Conservation (phyloP, 30 jellyfish, hydroid and myxozoan genomes). For the Hydractinia symbiolongicarpus region DNA sequence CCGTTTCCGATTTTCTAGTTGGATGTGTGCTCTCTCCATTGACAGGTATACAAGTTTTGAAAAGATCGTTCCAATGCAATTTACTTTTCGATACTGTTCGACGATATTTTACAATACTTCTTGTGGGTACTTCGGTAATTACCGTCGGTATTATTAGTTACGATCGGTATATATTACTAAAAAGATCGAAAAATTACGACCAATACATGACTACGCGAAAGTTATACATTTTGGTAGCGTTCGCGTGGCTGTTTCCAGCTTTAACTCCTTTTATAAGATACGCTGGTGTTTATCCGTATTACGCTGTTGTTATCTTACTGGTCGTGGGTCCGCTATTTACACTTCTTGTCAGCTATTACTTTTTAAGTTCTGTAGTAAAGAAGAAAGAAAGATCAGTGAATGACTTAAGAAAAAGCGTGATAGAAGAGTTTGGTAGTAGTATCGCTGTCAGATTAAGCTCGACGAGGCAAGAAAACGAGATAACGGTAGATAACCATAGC, state of each 20-base stretch:
- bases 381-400: conserved; percentile 7
- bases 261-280: conserved; percentile 52
- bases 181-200: conserved; percentile 41
- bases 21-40: conserved; percentile 51
- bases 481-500: neutral
- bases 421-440: neutral
- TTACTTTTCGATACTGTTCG: conserved; percentile 47
- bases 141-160: conserved; percentile 51
- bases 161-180: conserved; percentile 62
- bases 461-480: neutral
- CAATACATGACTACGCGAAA: conserved; percentile 39
- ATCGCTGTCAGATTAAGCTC: too few species aligned
- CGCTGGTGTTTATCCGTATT: conserved; percentile 4
- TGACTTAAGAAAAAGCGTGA: neutral
- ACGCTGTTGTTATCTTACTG: neutral
- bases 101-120: conserved; percentile 41
- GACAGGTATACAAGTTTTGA: conserved; percentile 37
- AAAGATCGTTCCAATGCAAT: conserved; percentile 18
- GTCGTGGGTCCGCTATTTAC: conserved; percentile 7
- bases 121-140: conserved; percentile 67
- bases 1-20: conserved; percentile 65
- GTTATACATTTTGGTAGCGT: conserved; percentile 23
- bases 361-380: conserved; percentile 7
- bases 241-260: conserved; percentile 68
- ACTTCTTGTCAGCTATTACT: neutral